Evolutionary conservation across 2,888 invertebrate species (phyloP).

Genomic region (Panopea generosa): DNA sequence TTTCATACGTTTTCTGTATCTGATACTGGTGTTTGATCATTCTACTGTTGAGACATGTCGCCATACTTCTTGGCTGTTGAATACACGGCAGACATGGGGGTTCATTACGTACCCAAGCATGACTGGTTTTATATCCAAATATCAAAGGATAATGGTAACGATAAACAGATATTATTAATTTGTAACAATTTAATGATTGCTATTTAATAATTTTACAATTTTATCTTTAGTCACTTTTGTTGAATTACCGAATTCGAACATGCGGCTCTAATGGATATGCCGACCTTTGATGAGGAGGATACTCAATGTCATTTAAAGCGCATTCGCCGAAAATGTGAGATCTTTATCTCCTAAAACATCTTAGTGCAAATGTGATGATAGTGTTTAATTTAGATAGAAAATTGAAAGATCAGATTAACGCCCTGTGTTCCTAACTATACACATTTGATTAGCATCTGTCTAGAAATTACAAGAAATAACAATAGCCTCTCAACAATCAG

Average conservation of each 20-base stretch:
- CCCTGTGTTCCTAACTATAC: too few relatives aligned
- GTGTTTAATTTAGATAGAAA: too few relatives aligned
- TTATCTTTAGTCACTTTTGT: background rate
- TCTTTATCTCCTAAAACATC: background rate
- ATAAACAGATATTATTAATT: constrained; percentile 55
- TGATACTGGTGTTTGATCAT: background rate
- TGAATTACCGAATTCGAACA: too few relatives aligned
- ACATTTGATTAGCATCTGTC: too few relatives aligned
- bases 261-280: too few relatives aligned
- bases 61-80: constrained; percentile 2
- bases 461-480: too few relatives aligned
- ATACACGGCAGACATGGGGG: constrained; percentile 11
- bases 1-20: too few relatives aligned
- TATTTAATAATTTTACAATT: constrained; percentile 32
- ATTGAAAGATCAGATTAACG: too few relatives aligned
- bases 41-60: constrained; percentile 12
- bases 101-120: constrained; percentile 5
- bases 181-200: constrained; percentile 49
- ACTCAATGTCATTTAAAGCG: background rate
- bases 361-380: background rate
- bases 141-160: constrained; percentile 30
- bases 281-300: too few relatives aligned
- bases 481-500: too few relatives aligned
- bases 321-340: background rate
- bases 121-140: constrained; percentile 22